Base-by-base conservation (phyloP, 2,113 vertebrate species). In the Plestiodon gilberti region DNA sequence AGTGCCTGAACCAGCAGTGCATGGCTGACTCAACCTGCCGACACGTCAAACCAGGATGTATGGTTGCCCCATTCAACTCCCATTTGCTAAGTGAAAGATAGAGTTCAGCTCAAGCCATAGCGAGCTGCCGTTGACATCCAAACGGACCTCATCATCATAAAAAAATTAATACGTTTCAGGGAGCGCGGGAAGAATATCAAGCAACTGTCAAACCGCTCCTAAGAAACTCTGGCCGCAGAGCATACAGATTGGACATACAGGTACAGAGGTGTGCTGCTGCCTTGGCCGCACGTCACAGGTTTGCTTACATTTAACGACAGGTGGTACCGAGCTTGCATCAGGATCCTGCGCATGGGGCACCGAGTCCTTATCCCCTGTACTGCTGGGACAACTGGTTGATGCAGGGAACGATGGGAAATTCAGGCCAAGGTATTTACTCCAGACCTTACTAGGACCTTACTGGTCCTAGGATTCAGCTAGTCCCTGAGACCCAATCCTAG, bases 121-220 rank as follows among this genome's bases (percentile, higher is more conserved):
- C 6, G 17, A 55, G 71, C n/a, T 11, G 28, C 43, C 2, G 9
- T 5, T 55, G 61, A 57, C 61, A 23, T 38, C 78, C 43, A 10
- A 87, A 82, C 75, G 71, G 70, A 76, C 59, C 30, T 65, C 69
- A 87, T 81, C 78, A 25, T 22, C 43, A 67, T 65, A 64, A 87
- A 62, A n/a, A 52, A 76, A 85, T 30, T 86, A 59, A 62, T 86
- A 48, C 4, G 23, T 43, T 33, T 35, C 76, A 35, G 35, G 1
- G 28, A 22, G 48, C 23, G 28, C 20, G 22, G 18, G 20, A 22
- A 13, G 62, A 40, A 59, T 59, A 79, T n/a, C 28, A 13, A 22
- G 43, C 62, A 8, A 11, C 22, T 28, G 61, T 28, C 57, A 65
- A 14, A 59, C 28, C 69, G 17, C 48, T 25, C 22, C n/a, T 17